Conservation (phyloP, 2,113 vertebrate genomes). For the Delphinus delphis region DNA sequence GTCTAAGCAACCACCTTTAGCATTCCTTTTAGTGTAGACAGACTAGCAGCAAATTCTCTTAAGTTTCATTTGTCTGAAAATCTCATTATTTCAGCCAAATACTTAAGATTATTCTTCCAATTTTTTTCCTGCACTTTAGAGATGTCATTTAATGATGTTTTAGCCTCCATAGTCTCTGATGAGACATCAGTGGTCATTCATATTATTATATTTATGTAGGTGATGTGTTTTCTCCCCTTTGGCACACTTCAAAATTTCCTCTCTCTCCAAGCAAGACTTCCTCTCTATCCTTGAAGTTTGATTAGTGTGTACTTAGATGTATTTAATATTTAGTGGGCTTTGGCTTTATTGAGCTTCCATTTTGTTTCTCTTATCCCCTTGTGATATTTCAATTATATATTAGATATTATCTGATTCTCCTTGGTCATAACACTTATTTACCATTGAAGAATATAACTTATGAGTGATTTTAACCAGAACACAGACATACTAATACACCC, state of each 20-base stretch:
- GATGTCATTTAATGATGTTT: background rate
- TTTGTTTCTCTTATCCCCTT: background rate
- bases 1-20: background rate
- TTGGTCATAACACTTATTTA: background rate
- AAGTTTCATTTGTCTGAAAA: background rate
- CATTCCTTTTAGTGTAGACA: background rate
- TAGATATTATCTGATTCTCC: background rate
- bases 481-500: background rate
- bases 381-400: background rate
- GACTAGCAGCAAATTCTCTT: background rate
- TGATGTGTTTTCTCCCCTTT: background rate
- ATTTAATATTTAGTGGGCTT: background rate
- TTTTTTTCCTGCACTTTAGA: background rate
- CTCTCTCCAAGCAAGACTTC: background rate
- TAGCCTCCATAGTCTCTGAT: background rate
- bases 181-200: background rate
- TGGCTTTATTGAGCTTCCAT: background rate
- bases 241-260: background rate
- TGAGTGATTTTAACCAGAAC: background rate
- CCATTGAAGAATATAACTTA: background rate
- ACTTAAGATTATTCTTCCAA: background rate
- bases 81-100: background rate
- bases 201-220: background rate
- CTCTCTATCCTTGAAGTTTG: background rate
- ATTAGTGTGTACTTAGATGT: background rate